Evolutionary conservation across 92 coral and sea anemone species (phyloP), one percentile per base, ranked within the genome.

Genomic region (Epizoanthus rinbou): DNA sequence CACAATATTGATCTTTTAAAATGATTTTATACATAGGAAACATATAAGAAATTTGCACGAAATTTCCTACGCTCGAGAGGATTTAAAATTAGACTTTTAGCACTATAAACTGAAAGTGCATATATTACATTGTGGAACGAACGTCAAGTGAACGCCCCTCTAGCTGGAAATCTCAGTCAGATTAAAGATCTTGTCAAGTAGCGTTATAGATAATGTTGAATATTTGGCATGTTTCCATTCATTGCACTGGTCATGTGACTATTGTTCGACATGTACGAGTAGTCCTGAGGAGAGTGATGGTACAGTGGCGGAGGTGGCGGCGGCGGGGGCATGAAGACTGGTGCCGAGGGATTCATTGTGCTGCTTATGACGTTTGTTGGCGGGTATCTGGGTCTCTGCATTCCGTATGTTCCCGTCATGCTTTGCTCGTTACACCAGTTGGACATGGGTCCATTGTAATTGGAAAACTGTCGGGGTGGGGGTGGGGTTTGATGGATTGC

Each of bases 311-410:
- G 82, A 7, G 82, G 82, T 19, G 82, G 82, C 7, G 82, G 82
- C 82, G 82, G 82, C 11, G 82, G 82, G 4, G 82, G 82, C 82
- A 78, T 78, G 37, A 78, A 78, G 82, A 78, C 82, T 62, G 82
- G 82, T 78, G 82, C 71, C 71, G 82, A 78, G 57, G 82, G 82
- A 41, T 78, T 78, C 82, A 78, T 78, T 14, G 82, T 78, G 58
- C 82, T 78, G 58, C 82, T 78, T 39, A 78, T 78, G 45, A 78
- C 82, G 82, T 78, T 78, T 62, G 82, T 78, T 41, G 82, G 82
- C 22, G 82, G 82, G 58, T 78, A 78, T 63, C 82, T 62, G 5
- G 82, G 82, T 62, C 82, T 39, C 21, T 78, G 82, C 69, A 78
- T 78, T 35, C 82, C 82, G 37, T 78, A 78, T 33, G 82, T 69